Conservation (phyloP, 2,797 vertebrate genomes). For the Australoheros facetus region DNA sequence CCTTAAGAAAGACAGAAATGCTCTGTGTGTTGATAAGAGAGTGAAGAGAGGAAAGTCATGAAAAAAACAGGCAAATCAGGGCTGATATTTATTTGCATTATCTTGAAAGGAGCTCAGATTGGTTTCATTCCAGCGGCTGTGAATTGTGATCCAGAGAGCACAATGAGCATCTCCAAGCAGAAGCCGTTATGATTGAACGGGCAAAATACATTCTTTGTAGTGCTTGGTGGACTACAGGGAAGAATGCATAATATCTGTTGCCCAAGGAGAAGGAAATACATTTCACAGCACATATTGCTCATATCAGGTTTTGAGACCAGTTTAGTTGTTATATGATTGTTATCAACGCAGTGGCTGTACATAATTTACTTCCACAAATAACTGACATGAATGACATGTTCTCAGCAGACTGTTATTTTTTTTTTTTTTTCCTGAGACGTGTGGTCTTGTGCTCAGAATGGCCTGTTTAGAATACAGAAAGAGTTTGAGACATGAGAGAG, state of each 20-base stretch:
- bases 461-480: slow-evolving; percentile 13
- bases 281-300: slow-evolving; percentile 70
- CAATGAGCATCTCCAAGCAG: slow-evolving; percentile 57
- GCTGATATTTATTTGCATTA: slow-evolving; percentile 80
- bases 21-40: slow-evolving; percentile 74
- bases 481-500: neutral
- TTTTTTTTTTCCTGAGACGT: neutral
- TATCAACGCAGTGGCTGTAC: slow-evolving; percentile 51
- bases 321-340: slow-evolving; percentile 64
- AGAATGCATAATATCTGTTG: slow-evolving; percentile 57
- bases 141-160: slow-evolving; percentile 66
- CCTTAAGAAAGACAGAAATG: slow-evolving; percentile 72
- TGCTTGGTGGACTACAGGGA: slow-evolving; percentile 40
- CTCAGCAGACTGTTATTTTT: slow-evolving; percentile 3
- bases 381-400: slow-evolving; percentile 47
- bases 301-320: slow-evolving; percentile 60
- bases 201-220: slow-evolving; percentile 56
- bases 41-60: slow-evolving; percentile 52
- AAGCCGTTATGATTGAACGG: slow-evolving; percentile 49
- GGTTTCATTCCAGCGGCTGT: slow-evolving; percentile 64
- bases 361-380: slow-evolving; percentile 50
- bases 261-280: slow-evolving; percentile 66
- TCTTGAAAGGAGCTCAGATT: slow-evolving; percentile 73
- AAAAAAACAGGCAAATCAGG: slow-evolving; percentile 62
- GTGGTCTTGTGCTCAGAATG: slow-evolving; percentile 14